Evolutionary conservation across 1,140 invertebrate species (phyloP), one percentile per base, ranked within the genome.

Genomic region (Prorops nasuta): DNA sequence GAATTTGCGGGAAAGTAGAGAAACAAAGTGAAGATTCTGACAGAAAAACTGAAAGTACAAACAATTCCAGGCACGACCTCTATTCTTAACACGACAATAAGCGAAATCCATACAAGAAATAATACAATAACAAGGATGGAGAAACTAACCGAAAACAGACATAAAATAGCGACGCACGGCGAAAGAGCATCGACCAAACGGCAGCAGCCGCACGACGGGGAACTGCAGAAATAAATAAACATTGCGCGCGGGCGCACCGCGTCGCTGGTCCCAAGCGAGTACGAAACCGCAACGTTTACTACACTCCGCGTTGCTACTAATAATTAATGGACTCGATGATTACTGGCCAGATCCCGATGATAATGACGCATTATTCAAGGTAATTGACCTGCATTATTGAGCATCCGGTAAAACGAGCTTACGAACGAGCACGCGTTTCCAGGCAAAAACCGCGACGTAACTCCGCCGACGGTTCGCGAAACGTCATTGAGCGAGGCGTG

Each of bases 271-370:
- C 47, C 56, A 14, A 15, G 58, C 43, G 51, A 49, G 39, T 51
- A 44, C 34, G 24, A 16, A 19, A 48, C 39, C 49, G 54, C 43
- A 58, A 54, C 57, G 50, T 57, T 57, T 54, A 43, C 54, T 47
- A 52, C 34, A 40, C 24, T 34, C 17, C 21, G 32, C 34, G 9
- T 53, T n/a, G n/a, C n/a, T n/a, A n/a, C 54, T 58, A 58, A 54
- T 61, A 59, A 56, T 63, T 53, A 44, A 63, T 50, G 52, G 63
- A 56, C 61, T 50, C 50, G 43, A 63, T 63, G 49, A 63, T 64
- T 53, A 55, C 46, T 24, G 36, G 41, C 45, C 15, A 35, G 36
- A 51, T 56, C 48, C 20, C 31, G 59, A 59, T 56, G 57, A 61
- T 60, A 56, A 56, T 56, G 50, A 51, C 56, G 52, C 51, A 61